Conservation (phyloP, 2,888 invertebrate species). For the Tenthredo livida region DNA sequence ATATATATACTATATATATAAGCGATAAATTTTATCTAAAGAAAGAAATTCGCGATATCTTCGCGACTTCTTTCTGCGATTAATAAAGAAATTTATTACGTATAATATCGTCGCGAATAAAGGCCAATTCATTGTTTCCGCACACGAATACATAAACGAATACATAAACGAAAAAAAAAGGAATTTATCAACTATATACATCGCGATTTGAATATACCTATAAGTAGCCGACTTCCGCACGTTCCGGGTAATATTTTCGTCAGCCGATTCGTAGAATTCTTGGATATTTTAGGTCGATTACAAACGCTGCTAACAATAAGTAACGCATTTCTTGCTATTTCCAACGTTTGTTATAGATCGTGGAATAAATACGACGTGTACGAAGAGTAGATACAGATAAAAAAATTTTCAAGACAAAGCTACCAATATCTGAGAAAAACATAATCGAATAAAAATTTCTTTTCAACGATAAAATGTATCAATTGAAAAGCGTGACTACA, state of each 20-base stretch:
- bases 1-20: not conserved
- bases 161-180: not conserved
- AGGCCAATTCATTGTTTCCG: not conserved
- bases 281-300: not conserved
- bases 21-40: slow-evolving; percentile 2
- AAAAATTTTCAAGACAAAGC: not conserved
- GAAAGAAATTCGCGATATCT: not conserved
- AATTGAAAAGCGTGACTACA: not conserved
- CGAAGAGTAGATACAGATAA: not conserved
- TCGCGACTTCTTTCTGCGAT: not conserved
- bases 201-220: not conserved
- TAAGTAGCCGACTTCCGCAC: not conserved
- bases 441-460: too few species aligned
- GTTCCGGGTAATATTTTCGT: slow-evolving; percentile 6
- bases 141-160: not conserved
- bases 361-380: not conserved
- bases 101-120: not conserved
- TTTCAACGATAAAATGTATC: not conserved
- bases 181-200: not conserved
- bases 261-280: slow-evolving; percentile 15
- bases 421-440: too few species aligned
- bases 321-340: not conserved
- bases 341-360: not conserved
- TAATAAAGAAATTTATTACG: not conserved
- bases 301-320: not conserved